Conservation (phyloP, 2,888 invertebrate genomes). For the Cheilosia soror region DNA sequence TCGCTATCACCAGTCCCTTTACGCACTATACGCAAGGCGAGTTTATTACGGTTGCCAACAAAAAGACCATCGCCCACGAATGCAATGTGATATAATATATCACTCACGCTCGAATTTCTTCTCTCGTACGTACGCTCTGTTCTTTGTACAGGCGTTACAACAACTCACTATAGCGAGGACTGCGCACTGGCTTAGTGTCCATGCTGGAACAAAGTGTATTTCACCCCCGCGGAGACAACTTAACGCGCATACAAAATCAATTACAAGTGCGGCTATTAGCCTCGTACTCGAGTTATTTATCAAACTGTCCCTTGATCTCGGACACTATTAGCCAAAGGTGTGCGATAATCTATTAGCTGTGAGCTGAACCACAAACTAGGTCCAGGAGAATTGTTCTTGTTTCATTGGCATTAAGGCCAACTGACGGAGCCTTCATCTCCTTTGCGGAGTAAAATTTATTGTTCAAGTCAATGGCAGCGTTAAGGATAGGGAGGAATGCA, state of each 20-base stretch:
- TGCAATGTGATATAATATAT: conserved; percentile 53
- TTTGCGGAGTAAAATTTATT: conserved; percentile 57
- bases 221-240: conserved; percentile 70
- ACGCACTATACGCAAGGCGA: conserved; percentile 32
- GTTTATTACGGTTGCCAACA: conserved; percentile 54
- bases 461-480: conserved; percentile 20
- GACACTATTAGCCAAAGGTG: conserved; percentile 70
- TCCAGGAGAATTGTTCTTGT: conserved; percentile 44
- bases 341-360: conserved; percentile 68
- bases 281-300: conserved; percentile 63
- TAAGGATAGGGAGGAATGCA: conserved; percentile 29
- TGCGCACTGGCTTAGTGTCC: conserved; percentile 34
- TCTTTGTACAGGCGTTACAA: neutral
- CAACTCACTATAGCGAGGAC: conserved; percentile 16
- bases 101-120: conserved; percentile 43
- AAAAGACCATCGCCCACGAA: conserved; percentile 53
- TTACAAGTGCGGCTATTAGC: conserved; percentile 73
- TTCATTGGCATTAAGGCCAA: conserved; percentile 36
- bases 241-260: conserved; percentile 71
- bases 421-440: conserved; percentile 52
- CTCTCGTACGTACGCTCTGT: neutral
- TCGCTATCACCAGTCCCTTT: neutral
- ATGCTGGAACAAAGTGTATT: conserved; percentile 49
- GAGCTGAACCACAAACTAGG: conserved; percentile 46
- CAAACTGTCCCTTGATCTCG: conserved; percentile 68